Base-by-base conservation (phyloP, 1,140 invertebrate genomes). In the Mycetomoellerius zeteki region DNA sequence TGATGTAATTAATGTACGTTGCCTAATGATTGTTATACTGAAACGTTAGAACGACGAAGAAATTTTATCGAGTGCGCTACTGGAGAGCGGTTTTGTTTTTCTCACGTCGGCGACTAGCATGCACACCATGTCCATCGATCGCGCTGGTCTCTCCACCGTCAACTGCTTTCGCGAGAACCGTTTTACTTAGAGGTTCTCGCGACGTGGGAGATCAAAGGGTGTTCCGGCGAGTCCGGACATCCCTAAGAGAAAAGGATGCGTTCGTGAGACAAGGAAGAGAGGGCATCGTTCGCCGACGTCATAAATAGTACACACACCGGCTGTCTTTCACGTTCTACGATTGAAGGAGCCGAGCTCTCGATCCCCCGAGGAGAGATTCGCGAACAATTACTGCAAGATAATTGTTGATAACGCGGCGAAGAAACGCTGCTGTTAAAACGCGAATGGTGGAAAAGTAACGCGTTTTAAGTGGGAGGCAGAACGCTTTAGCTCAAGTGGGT, bases 241-340 rank as follows among this genome's bases (percentile, higher is more conserved):
- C 5, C 10, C 27, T 14, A 65, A 54, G 56, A 33, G 16, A 54
- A 37, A 3, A 5, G 43, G 52, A 81, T 14, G 30, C 16, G 81
- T 21, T 87, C 64, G 88, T 60, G 86, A 60, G 88, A 77, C 89
- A 86, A 88, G 76, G 64, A 21, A 14, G 24, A 14, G 52, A 14
- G 24, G 19, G 52, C 16, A 47, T 33, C 33, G 86, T 88, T 77
- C 82, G 89, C 89, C 89, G 81, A 88, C 82, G 86, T 90, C 89
- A 84, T 87, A 91, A 91, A 91, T 91, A 88, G 91, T 93, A 93
- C 92, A 93, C 92, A 94, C 90, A 93, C 93, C 93, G 92, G 93
- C 93, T 94, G 94, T 94, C 93, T 94, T 95, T 95, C 94, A 93
- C 91, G 94, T 92, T 94, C 89, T 91, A 91, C 91, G 93, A 89